Conservation (phyloP, 2,113 vertebrate species). For the Colistium nudipinnis region DNA sequence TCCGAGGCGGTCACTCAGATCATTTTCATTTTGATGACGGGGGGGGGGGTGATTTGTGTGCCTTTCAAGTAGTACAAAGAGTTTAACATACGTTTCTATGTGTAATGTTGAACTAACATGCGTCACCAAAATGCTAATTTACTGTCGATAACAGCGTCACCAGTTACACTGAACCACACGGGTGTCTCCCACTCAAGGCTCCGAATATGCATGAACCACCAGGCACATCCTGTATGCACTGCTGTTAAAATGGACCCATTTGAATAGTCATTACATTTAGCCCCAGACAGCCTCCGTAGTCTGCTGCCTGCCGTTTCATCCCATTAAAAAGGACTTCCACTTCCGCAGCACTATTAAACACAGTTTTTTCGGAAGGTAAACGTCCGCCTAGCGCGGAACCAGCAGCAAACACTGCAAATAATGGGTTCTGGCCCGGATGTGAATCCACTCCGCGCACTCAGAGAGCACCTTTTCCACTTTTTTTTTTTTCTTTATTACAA, state of each 20-base stretch:
- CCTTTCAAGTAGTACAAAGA: too few relatives aligned
- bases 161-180: neutral
- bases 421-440: too few relatives aligned
- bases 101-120: neutral
- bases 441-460: too few relatives aligned
- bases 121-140: neutral
- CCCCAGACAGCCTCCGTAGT: neutral
- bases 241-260: conserved; percentile 22
- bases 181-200: neutral
- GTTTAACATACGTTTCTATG: too few relatives aligned
- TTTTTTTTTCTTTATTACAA: too few relatives aligned
- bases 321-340: conserved; percentile 33
- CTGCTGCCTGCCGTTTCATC: conserved; percentile 16
- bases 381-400: too few relatives aligned
- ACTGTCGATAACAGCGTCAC: neutral
- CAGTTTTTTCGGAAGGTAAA: neutral
- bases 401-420: too few relatives aligned
- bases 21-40: too few relatives aligned
- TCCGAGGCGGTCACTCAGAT: too few relatives aligned
- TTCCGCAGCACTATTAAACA: neutral
- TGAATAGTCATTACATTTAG: conserved; percentile 33
- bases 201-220: neutral
- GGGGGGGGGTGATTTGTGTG: too few relatives aligned
- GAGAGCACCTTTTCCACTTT: too few relatives aligned
- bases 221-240: neutral